Evolutionary conservation across 2,888 invertebrate species (phyloP).

Genomic region (Eubasilissa splendida): DNA sequence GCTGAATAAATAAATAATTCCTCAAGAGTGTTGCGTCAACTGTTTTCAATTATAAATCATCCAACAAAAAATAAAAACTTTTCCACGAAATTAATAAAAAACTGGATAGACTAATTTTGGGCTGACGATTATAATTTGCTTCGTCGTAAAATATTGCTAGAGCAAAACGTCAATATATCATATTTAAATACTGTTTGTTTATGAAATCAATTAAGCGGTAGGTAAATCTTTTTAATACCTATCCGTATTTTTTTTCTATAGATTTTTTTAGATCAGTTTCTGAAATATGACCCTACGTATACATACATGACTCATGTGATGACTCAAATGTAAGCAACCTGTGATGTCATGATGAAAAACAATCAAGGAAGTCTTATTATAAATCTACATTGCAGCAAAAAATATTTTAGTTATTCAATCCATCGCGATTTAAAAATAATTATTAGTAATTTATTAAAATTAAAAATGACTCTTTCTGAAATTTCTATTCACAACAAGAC

Average conservation of each 20-base stretch:
- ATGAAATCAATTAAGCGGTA: conserved; percentile 10
- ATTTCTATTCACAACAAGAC: too few relatives aligned
- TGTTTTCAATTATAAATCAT: conserved; percentile 20
- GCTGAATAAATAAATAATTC: conserved; percentile 5
- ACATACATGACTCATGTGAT: too few relatives aligned
- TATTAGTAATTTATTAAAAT: too few relatives aligned
- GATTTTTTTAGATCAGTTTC: too few relatives aligned
- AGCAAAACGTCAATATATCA: conserved; percentile 5
- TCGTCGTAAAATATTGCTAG: conserved; percentile 5
- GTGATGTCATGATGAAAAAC: too few relatives aligned
- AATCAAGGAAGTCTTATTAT: neutral
- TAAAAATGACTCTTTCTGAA: too few relatives aligned
- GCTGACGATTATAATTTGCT: conserved; percentile 19
- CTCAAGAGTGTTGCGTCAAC: conserved; percentile 5
- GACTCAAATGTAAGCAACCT: too few relatives aligned
- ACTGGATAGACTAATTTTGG: conserved; percentile 6
- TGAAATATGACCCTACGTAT: too few relatives aligned
- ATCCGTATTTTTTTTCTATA: neutral
- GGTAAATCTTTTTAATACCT: neutral
- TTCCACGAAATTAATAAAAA: neutral
- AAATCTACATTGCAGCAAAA: neutral
- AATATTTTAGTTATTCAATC: neutral
- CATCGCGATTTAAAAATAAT: too few relatives aligned
- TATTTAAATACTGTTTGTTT: conserved; percentile 25
- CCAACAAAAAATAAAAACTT: neutral